Conservation (phyloP, 1,140 invertebrate genomes). For the Halesus radiatus region DNA sequence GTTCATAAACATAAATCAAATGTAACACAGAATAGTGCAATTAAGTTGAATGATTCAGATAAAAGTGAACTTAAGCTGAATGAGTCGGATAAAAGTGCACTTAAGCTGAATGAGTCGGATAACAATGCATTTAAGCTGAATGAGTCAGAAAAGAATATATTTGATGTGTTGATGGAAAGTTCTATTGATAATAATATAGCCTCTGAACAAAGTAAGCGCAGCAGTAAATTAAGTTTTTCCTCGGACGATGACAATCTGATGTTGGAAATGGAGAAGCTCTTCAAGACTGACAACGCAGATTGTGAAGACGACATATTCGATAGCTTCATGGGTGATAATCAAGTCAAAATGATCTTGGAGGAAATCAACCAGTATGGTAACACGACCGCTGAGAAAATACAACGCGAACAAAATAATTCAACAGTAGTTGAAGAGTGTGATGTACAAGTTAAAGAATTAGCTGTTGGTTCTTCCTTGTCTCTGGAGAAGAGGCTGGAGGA, state of each 20-base stretch:
- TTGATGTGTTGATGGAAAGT: background rate
- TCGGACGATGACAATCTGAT: constrained; percentile 36
- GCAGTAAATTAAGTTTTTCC: constrained; percentile 9
- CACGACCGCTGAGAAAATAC: background rate
- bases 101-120: background rate
- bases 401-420: background rate
- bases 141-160: background rate
- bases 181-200: background rate
- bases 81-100: too few relatives aligned
- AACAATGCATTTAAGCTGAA: background rate
- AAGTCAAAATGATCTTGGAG: constrained; percentile 51
- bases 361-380: constrained; percentile 48
- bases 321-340: constrained; percentile 30
- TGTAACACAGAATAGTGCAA: background rate
- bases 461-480: background rate
- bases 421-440: background rate
- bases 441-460: background rate
- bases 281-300: constrained; percentile 37
- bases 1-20: background rate
- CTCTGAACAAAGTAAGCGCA: background rate
- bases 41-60: background rate
- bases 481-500: constrained; percentile 2
- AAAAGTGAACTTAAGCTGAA: too few relatives aligned
- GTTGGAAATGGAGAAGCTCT: constrained; percentile 49
- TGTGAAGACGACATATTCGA: constrained; percentile 46